These are phyloP conservation scores for Protosalanx chinensis DNA, from an alignment of 2,797 vertebrate species.

Conservation along the genomic window DNA sequence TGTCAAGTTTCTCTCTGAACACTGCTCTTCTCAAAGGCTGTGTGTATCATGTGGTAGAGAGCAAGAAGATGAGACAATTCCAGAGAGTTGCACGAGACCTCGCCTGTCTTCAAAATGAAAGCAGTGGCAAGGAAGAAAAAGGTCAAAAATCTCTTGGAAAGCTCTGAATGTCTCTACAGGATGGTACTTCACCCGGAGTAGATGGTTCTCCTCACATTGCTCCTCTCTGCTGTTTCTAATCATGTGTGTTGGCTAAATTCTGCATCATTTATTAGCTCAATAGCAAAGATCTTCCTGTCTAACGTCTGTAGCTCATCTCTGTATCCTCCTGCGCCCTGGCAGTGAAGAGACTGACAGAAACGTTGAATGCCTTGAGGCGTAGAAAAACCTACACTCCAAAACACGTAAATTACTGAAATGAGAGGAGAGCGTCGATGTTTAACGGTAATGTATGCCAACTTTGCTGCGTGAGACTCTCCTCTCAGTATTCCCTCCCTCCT, in stretches of 20 bases:
- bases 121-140: slow-evolving; percentile 27
- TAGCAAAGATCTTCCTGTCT: slow-evolving; percentile 14
- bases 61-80: slow-evolving; percentile 40
- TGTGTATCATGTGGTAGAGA: slow-evolving; percentile 46
- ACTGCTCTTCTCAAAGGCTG: slow-evolving; percentile 47
- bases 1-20: slow-evolving; percentile 48
- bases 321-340: slow-evolving; percentile 12
- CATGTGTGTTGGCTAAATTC: slow-evolving; percentile 13
- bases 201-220: slow-evolving; percentile 1
- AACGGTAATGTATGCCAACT: slow-evolving; percentile 24
- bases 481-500: not conserved
- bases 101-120: slow-evolving; percentile 27
- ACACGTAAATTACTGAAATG: slow-evolving; percentile 22
- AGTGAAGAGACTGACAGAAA: slow-evolving; percentile 24
- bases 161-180: not conserved
- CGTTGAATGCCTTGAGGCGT: slow-evolving; percentile 20
- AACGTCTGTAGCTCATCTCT: slow-evolving; percentile 9
- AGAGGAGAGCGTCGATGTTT: slow-evolving; percentile 2
- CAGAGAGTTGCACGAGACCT: slow-evolving; percentile 31
- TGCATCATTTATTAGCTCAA: slow-evolving; percentile 20
- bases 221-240: not conserved
- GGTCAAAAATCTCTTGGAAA: slow-evolving; percentile 26
- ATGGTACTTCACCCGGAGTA: slow-evolving; percentile 8
- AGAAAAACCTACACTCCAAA: slow-evolving; percentile 2
- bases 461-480: not conserved